Evolutionary conservation across 1,140 invertebrate genomes (phyloP), one percentile per base, ranked within the genome.

Genomic region (Microvelia longipes): DNA sequence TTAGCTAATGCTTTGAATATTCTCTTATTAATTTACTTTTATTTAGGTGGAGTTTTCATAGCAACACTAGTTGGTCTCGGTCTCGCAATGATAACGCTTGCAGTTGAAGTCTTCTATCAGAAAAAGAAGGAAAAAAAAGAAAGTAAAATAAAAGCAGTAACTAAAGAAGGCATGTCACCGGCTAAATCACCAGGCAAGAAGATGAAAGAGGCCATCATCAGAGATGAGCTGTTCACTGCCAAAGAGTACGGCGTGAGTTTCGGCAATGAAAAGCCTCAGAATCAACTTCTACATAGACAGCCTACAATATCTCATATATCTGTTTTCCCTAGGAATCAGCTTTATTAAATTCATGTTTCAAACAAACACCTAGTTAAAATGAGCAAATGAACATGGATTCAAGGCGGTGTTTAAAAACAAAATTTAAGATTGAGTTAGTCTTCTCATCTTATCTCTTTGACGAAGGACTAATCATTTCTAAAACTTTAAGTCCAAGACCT

Each of bases 41-140:
- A 19, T 29, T 69, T 71, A 90, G 90, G 92, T 72, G 92, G 91
- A 2, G 91, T 94, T 1, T 94, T 94, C 74, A 93, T 94, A 72
- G 91, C 91, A 1, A 94, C 91, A 0, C 79, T 93, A 0, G 90
- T 91, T 75, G 92, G 91, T 0, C 79, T 94, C 2, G 86, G 86
- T 0, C 75, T 94, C 30, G 91, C 91, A 0, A 90, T 94, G 88
- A 76, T 92, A 2, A 92, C 90, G 0, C 79, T 94, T 14, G 87
- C 84, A 0, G 86, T 87, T 71, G 91, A 94, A 77, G 87, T 94
- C 0, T 80, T 91, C 30, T 91, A 91, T 75, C 89, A 92, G 76
- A 86, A 86, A 71, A 81, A 83, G n/a, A 87, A 86, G 75, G 79
- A 81, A n/a, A 81, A 78, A 35, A 70, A 70, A 68, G 28, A 66